Conservation (phyloP, 2,797 vertebrate genomes). For the Carduelis carduelis region DNA sequence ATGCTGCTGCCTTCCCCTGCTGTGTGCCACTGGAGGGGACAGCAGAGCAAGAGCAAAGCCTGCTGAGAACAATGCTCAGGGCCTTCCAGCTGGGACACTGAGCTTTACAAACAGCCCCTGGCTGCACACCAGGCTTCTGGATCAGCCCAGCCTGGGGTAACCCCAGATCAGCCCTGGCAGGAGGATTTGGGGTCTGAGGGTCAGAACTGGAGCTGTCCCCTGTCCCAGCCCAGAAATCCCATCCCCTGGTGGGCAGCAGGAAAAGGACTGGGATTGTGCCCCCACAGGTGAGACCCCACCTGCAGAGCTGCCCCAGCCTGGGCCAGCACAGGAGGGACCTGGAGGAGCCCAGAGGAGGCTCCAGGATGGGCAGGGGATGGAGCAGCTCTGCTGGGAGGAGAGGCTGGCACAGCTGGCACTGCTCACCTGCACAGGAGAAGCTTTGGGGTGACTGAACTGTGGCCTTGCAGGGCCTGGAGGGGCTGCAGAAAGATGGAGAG, state of each 20-base stretch:
- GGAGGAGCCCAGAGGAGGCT: background rate
- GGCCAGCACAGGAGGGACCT: background rate
- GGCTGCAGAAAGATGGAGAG: background rate
- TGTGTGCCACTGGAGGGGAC: background rate
- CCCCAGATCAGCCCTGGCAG: background rate
- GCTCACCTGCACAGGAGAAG: background rate
- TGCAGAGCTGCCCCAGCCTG: background rate
- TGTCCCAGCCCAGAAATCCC: background rate
- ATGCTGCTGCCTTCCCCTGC: background rate
- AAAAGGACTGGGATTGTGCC: background rate
- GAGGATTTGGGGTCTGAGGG: background rate
- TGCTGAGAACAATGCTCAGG: background rate
- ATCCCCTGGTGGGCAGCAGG: background rate
- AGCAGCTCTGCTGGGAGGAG: background rate
- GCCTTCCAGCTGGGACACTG: background rate
- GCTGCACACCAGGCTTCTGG: background rate
- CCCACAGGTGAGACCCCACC: background rate
- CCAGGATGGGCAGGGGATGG: background rate
- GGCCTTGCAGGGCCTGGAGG: fast-evolving
- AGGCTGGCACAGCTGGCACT: background rate
- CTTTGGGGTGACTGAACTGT: too few species aligned
- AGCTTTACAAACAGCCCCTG: background rate
- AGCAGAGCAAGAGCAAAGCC: background rate
- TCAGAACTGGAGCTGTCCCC: background rate
- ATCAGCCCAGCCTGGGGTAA: background rate